Evolutionary conservation across 2,888 invertebrate species (phyloP).

Genomic region (Metallyticus violacea): DNA sequence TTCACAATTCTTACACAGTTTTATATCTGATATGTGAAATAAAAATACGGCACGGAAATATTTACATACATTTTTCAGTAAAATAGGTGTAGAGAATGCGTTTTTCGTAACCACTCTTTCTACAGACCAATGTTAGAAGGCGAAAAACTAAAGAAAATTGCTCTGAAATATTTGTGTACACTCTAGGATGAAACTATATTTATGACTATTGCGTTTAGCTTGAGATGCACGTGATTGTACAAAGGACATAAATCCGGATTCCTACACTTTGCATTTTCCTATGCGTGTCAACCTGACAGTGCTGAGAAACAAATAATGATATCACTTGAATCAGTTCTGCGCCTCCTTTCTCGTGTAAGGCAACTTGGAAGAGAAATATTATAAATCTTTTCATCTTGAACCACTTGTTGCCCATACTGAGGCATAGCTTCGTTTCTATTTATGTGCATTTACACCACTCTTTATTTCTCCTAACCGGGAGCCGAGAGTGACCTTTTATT

Average conservation of each 20-base stretch:
- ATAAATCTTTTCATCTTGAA: neutral
- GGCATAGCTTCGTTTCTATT: neutral
- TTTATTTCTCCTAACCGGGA: too few relatives aligned
- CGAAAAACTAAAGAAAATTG: too few relatives aligned
- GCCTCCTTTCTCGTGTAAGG: neutral
- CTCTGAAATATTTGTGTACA: neutral
- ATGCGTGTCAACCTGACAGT: neutral
- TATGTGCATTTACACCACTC: neutral
- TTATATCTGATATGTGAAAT: too few relatives aligned
- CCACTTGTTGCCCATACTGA: neutral
- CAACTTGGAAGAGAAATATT: neutral
- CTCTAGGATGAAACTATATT: neutral
- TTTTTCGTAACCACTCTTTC: too few relatives aligned
- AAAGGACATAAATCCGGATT: neutral
- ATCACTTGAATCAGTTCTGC: neutral
- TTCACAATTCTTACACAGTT: too few relatives aligned
- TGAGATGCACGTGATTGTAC: neutral
- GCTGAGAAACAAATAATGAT: neutral
- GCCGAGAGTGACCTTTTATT: neutral
- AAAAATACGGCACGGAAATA: too few relatives aligned
- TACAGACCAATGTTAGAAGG: too few relatives aligned
- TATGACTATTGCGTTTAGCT: neutral
- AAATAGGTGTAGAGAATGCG: too few relatives aligned
- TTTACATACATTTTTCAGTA: too few relatives aligned
- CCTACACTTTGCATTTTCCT: neutral